Evolutionary conservation across 2,113 vertebrate genomes (phyloP).

Genomic region (Pionites leucogaster): DNA sequence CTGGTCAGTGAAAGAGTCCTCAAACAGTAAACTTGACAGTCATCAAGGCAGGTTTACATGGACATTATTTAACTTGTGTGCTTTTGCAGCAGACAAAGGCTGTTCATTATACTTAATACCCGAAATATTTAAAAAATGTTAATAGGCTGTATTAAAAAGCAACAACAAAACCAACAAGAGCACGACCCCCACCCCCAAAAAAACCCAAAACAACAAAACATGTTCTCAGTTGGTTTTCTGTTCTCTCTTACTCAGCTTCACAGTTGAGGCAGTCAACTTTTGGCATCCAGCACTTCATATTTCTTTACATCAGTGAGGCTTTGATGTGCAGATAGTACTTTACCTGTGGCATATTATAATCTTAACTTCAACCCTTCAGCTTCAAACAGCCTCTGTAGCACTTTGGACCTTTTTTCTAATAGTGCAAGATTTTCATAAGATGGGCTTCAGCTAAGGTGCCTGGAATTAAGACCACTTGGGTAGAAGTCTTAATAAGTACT

Average conservation of each 20-base stretch:
- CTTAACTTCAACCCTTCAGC: background rate
- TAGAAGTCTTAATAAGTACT: background rate
- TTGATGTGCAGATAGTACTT: slow-evolving; percentile 58
- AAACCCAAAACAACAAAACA: background rate
- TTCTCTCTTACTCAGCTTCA: background rate
- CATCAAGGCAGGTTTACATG: background rate
- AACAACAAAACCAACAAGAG: background rate
- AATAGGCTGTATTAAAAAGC: background rate
- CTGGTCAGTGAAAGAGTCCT: background rate
- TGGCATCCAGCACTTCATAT: slow-evolving; percentile 5
- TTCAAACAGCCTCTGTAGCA: slow-evolving; percentile 1
- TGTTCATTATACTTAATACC: background rate
- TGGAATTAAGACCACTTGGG: background rate
- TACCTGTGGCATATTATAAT: slow-evolving; percentile 25
- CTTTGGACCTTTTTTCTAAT: background rate
- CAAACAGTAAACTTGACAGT: background rate
- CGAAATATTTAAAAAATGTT: background rate
- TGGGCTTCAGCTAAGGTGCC: background rate
- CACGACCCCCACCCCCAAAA: too few relatives aligned
- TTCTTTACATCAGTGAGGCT: slow-evolving; percentile 23
- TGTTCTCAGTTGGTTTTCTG: background rate
- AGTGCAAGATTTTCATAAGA: background rate
- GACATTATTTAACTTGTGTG: background rate
- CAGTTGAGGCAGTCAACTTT: background rate
- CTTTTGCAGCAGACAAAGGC: background rate